phyloP scores from a whole-genome alignment of 2,797 vertebrate genomes.

The Spinus pinus region DNA sequence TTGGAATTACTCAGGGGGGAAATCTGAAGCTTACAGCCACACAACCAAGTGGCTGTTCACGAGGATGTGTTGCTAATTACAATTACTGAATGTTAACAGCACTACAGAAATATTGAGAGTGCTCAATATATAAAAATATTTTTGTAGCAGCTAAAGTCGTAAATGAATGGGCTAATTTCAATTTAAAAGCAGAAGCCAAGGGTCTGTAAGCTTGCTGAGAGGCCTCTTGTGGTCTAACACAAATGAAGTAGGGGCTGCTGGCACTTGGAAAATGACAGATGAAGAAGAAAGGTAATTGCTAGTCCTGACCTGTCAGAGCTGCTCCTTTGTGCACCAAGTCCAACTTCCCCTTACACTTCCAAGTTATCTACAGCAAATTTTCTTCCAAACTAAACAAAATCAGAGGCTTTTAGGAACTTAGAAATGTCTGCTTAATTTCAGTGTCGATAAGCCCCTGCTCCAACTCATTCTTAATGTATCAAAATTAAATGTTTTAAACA shows the following conservation, averaged over 20 bases:
- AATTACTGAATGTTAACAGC: slow-evolving; percentile 10
- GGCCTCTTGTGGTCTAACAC: background rate
- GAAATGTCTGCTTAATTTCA: slow-evolving; percentile 48
- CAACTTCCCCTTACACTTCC: slow-evolving; percentile 57
- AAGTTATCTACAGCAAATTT: slow-evolving; percentile 41
- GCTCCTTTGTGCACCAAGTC: slow-evolving; percentile 23
- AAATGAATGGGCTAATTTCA: background rate
- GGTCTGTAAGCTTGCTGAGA: background rate
- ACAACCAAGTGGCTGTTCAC: background rate
- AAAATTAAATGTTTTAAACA: slow-evolving; percentile 53
- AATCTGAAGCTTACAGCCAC: background rate
- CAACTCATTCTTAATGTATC: slow-evolving; percentile 47
- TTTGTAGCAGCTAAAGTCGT: slow-evolving; percentile 9
- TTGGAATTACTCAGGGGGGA: background rate
- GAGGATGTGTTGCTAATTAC: slow-evolving; percentile 27
- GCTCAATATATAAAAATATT: background rate
- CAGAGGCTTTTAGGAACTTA: slow-evolving; percentile 55
- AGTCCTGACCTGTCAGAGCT: slow-evolving; percentile 34
- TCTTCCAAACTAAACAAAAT: slow-evolving; percentile 63
- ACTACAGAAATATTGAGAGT: background rate
- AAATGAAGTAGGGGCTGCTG: slow-evolving; percentile 21
- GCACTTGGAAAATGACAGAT: slow-evolving; percentile 14
- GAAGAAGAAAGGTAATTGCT: background rate
- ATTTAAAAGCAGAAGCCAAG: background rate
- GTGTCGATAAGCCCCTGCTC: slow-evolving; percentile 4